A percentile compares a stretch with the other conserved stretches of the same genome.
These are phyloP conservation scores for Galbula dea DNA, from an alignment of 2,113 vertebrate genomes.

Conservation along the genomic window DNA sequence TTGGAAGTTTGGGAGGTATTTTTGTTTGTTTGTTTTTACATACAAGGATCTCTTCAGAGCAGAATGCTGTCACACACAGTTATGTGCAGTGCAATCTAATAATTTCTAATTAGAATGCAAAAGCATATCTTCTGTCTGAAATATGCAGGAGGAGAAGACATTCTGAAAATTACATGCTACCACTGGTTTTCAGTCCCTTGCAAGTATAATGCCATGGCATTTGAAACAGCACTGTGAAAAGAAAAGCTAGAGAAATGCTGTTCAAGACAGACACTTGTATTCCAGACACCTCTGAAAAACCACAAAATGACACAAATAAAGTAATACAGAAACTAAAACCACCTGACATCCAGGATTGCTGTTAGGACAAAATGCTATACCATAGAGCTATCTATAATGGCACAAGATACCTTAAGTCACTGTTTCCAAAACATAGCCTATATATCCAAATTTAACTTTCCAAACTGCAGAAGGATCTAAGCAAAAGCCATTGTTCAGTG, in stretches of 20 bases:
- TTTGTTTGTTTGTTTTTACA: not conserved
- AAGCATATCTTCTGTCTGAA: not conserved
- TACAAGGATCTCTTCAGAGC: not conserved
- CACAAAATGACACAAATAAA: not conserved
- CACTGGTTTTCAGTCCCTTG: not conserved
- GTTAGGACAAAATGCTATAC: not conserved
- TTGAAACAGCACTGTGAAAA: not conserved
- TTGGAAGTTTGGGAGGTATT: not conserved
- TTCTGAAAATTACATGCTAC: not conserved
- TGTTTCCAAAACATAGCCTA: not conserved
- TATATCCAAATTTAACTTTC: not conserved
- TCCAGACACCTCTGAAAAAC: not conserved
- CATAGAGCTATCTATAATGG: not conserved
- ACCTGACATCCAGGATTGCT: not conserved
- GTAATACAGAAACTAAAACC: not conserved
- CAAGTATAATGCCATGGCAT: not conserved
- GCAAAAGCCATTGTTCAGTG: not conserved
- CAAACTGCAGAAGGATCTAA: not conserved
- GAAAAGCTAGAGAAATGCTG: not conserved
- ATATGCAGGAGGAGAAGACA: not conserved
- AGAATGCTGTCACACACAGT: not conserved
- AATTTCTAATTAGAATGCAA: slow-evolving; percentile 20
- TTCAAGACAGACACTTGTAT: not conserved
- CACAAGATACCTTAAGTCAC: not conserved
- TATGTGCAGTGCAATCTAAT: not conserved